Percentiles rank a stretch among this genome's conserved stretches.
Conservation (phyloP, 2,113 vertebrate genomes). For the Pluvianellus socialis region DNA sequence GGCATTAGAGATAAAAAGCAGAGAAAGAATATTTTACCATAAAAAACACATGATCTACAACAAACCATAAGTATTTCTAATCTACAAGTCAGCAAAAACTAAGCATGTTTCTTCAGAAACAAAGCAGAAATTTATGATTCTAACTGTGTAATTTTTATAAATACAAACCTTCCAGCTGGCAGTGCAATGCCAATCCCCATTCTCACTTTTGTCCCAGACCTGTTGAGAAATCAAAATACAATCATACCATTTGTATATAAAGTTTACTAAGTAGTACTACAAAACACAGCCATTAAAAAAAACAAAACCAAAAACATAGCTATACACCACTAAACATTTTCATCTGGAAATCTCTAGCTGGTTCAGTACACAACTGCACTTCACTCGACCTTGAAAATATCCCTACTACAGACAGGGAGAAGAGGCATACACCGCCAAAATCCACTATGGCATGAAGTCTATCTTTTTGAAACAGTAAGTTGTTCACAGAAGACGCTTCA, state of each 20-base stretch:
- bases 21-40: neutral
- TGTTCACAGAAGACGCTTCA: neutral
- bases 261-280: neutral
- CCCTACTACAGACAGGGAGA: neutral
- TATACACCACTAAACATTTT: neutral
- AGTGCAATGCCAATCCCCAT: constrained; percentile 95
- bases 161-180: constrained; percentile 95
- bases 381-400: neutral
- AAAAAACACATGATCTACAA: neutral
- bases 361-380: neutral
- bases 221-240: constrained; percentile 61
- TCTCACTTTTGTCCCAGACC: constrained; percentile 98
- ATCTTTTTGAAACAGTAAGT: neutral
- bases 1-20: neutral
- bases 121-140: neutral
- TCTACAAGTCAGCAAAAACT: neutral
- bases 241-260: neutral
- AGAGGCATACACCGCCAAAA: neutral
- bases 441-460: accelerated
- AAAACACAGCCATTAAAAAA: neutral
- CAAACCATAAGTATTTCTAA: neutral
- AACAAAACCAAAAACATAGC: neutral
- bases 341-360: neutral
- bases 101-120: neutral
- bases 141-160: neutral